Percentiles rank a stretch among this genome's conserved stretches.
Evolutionary conservation across 2,113 vertebrate species (phyloP).

Genomic region (Apteryx owenii): DNA sequence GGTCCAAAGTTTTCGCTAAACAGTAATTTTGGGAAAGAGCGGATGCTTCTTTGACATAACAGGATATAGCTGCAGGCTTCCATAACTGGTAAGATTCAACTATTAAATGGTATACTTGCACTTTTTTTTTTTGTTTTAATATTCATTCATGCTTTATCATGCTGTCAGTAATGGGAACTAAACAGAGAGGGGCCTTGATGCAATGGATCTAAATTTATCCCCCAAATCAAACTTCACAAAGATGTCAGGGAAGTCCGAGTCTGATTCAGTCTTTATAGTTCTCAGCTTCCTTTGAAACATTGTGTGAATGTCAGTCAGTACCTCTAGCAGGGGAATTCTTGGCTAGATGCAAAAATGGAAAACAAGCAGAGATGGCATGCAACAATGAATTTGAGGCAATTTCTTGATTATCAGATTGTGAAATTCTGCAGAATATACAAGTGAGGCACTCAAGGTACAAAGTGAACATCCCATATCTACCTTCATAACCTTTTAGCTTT

Average conservation of each 20-base stretch:
- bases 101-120: accelerated
- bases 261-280: not conserved
- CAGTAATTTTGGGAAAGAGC: not conserved
- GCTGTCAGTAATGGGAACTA: not conserved
- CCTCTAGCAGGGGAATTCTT: not conserved
- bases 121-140: not conserved
- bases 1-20: not conserved
- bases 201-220: not conserved
- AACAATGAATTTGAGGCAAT: not conserved
- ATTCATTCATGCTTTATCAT: not conserved
- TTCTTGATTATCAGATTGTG: not conserved
- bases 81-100: not conserved
- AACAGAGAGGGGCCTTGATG: not conserved
- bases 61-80: not conserved
- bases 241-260: not conserved
- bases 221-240: not conserved
- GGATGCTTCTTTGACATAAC: not conserved
- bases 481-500: not conserved
- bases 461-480: not conserved
- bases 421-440: not conserved
- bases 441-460: not conserved
- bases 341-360: not conserved
- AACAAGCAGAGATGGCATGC: not conserved
- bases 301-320: not conserved
- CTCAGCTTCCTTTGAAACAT: not conserved